Conservation (phyloP, 2,888 invertebrate genomes). For the Rhorus exstirpatorius region DNA sequence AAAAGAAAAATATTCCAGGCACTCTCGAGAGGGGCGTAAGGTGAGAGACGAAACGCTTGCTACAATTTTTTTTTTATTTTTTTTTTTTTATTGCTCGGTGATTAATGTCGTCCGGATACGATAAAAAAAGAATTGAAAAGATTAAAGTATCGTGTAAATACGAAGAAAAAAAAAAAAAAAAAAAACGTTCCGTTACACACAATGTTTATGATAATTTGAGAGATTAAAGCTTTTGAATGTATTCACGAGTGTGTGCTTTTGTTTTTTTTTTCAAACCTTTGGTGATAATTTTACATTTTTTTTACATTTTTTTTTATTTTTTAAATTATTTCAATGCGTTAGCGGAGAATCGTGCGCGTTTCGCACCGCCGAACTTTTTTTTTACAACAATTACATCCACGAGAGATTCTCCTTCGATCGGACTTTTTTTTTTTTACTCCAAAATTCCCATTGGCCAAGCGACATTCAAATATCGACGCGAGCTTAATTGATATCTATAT, state of each 20-base stretch:
- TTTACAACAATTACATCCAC: background rate
- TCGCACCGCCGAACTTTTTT: background rate
- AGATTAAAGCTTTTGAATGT: slow-evolving; percentile 84
- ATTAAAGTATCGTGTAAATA: slow-evolving; percentile 70
- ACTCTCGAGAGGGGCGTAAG: too few species aligned
- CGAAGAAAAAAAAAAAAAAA: slow-evolving; percentile 44
- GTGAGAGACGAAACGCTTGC: slow-evolving; percentile 63
- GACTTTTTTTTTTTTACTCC: background rate
- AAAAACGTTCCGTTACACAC: slow-evolving; percentile 79
- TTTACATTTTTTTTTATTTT: slow-evolving; percentile 29
- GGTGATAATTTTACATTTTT: slow-evolving; percentile 43
- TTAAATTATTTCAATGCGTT: background rate
- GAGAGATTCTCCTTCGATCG: background rate
- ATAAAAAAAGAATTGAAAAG: too few species aligned
- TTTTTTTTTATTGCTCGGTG: slow-evolving; percentile 75
- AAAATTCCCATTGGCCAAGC: background rate
- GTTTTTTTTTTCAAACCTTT: slow-evolving; percentile 37
- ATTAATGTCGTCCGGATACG: slow-evolving; percentile 74
- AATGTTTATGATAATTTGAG: slow-evolving; percentile 83
- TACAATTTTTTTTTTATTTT: too few species aligned
- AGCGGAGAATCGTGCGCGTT: too few species aligned
- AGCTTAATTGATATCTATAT: too few species aligned
- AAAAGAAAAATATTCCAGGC: slow-evolving; percentile 43
- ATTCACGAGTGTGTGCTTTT: slow-evolving; percentile 71
- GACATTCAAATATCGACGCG: too few species aligned